phyloP scores from a whole-genome alignment of 2,888 invertebrate species.

The Salpingus planirostris region DNA sequence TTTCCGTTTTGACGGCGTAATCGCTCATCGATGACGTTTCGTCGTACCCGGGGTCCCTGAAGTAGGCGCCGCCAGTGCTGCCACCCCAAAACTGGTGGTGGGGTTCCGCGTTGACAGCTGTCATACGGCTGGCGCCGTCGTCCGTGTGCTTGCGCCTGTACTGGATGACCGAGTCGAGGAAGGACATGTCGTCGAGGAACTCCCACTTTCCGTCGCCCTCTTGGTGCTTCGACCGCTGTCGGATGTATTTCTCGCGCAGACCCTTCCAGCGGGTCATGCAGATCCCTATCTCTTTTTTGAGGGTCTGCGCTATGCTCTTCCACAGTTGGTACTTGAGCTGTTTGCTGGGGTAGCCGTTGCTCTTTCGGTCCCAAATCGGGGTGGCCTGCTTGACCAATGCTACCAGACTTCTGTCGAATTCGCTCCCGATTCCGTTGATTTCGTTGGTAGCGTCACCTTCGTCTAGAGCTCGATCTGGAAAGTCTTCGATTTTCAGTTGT shows the following conservation, averaged over 20 bases:
- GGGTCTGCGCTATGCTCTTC: constrained; percentile 21
- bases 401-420: constrained; percentile 26
- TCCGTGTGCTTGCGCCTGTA: constrained; percentile 24
- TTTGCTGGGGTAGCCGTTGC: constrained; percentile 27
- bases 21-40: constrained; percentile 20
- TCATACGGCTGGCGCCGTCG: background rate
- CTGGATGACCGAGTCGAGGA: constrained; percentile 29
- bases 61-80: background rate
- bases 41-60: no score
- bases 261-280: constrained; percentile 31
- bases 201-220: constrained; percentile 30
- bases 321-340: constrained; percentile 26
- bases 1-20: constrained; percentile 21
- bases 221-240: constrained; percentile 27
- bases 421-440: constrained; percentile 12
- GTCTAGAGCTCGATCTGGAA: constrained; percentile 4
- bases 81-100: background rate
- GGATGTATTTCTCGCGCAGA: constrained; percentile 30
- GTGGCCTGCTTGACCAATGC: constrained; percentile 23
- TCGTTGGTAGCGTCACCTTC: constrained; percentile 1
- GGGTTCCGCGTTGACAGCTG: background rate
- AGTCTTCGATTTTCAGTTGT: no score
- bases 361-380: constrained; percentile 31
- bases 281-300: constrained; percentile 22
- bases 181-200: constrained; percentile 27